Evolutionary conservation across 2,888 invertebrate species (phyloP).

Genomic region (Ditula angustiorana): DNA sequence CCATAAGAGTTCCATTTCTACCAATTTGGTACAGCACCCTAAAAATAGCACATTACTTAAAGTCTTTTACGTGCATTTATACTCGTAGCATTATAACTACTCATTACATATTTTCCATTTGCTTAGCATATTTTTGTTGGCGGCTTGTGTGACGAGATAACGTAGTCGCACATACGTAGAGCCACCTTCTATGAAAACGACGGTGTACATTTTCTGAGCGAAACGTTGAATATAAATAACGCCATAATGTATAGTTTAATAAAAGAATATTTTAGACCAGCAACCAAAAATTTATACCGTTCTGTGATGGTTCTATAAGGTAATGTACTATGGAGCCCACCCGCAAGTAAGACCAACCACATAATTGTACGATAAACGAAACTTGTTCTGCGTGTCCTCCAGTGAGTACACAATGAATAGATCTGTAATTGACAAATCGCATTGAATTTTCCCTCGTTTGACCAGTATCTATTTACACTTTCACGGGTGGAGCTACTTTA

Average conservation of each 20-base stretch:
- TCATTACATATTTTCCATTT: too few relatives aligned
- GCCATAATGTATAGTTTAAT: not conserved
- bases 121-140: too few relatives aligned
- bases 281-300: not conserved
- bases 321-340: slow-evolving; percentile 4
- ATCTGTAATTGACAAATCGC: slow-evolving; percentile 46
- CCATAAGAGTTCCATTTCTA: too few relatives aligned
- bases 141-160: too few relatives aligned
- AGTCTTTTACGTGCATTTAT: too few relatives aligned
- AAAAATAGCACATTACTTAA: too few relatives aligned
- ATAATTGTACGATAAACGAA: slow-evolving; percentile 19
- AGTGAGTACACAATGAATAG: slow-evolving; percentile 54
- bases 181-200: too few relatives aligned
- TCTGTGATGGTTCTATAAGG: too few relatives aligned
- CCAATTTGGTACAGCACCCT: too few relatives aligned
- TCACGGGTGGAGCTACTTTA: slow-evolving; percentile 79
- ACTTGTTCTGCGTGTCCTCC: slow-evolving; percentile 22
- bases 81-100: too few relatives aligned
- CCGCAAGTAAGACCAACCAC: not conserved
- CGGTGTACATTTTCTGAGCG: not conserved
- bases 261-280: not conserved
- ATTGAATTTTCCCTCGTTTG: slow-evolving; percentile 74
- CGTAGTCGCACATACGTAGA: too few relatives aligned
- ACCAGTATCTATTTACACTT: slow-evolving; percentile 77
- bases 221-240: too few relatives aligned